A percentile compares a stretch with the other conserved stretches of the same genome.
Conservation (phyloP, 2,113 vertebrate genomes). For the Pyrgilauda ruficollis region DNA sequence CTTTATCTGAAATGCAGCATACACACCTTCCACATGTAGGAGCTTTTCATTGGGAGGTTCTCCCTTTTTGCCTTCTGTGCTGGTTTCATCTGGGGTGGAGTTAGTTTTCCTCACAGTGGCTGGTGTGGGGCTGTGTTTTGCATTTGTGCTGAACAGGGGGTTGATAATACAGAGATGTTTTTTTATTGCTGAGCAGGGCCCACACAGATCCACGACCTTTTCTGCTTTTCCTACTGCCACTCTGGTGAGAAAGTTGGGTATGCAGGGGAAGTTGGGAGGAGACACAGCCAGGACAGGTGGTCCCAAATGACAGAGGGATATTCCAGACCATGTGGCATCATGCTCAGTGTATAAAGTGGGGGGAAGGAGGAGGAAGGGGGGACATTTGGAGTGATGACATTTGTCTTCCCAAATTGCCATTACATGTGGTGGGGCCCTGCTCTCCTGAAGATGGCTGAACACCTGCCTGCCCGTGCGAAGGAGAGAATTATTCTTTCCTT, state of each 20-base stretch:
- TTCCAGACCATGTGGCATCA: background rate
- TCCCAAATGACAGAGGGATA: background rate
- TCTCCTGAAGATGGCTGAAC: background rate
- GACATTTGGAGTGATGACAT: background rate
- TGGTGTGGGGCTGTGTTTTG: background rate
- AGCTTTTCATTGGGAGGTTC: background rate
- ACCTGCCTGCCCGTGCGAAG: background rate
- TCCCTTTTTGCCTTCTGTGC: background rate
- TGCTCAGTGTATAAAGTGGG: background rate
- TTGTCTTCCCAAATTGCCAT: background rate
- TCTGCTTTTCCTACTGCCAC: accelerated
- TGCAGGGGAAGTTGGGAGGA: background rate
- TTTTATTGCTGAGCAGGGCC: background rate
- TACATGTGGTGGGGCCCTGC: too few relatives aligned
- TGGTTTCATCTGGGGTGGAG: background rate
- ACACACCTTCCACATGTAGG: background rate
- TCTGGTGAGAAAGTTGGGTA: accelerated
- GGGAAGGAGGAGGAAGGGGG: background rate
- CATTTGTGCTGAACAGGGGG: background rate
- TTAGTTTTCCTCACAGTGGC: background rate
- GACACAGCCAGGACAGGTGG: background rate
- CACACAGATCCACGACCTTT: background rate
- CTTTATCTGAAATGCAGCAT: background rate
- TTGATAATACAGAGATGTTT: background rate
- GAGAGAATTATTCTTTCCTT: background rate